Evolutionary conservation across 2,797 vertebrate species (phyloP), one percentile per base, ranked within the genome.

Genomic region (Rhinoraja longicauda): DNA sequence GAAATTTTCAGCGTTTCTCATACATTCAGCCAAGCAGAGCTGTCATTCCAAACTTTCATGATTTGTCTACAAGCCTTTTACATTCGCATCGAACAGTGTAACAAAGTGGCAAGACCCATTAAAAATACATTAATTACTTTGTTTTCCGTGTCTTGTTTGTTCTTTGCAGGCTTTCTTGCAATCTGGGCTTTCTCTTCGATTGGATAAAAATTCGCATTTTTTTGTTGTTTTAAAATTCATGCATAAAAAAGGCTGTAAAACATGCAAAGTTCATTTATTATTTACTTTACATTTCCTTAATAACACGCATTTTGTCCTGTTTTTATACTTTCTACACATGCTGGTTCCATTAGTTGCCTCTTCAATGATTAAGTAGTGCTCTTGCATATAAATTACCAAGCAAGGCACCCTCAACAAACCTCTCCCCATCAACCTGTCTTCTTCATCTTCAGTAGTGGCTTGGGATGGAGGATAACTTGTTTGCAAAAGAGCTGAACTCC

Each of bases 311-410:
- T 97, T 96, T 95, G 95, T 94, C 94, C 95, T 95, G 36, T 95
- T 94, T 95, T 95, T 95, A 94, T 95, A 94, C 96, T 97, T 97
- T 96, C 94, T 95, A 93, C 95, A 96, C 97, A 96, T 96, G 96
- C 97, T 95, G 96, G 97, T 98, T 98, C 98, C 98, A 99, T 98
- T 98, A 98, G 97, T 96, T 95, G 59, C 96, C 98, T 99, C 96
- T 97, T 99, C 98, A 99, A 99, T 98, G 97, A 98, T 99, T 98
- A 98, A 99, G 98, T 97, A 95, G 86, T 92, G 95, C 96, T 96
- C 45, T 96, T 96, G 96, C 97, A 97, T 94, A 94, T 94, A 95
- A 96, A 96, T 95, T 95, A 95, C 96, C 96, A 93, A 94, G 64
- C 67, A 90, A 32, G 70, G 62, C 8, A 45, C 32, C 88, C 15